phyloP scores from a whole-genome alignment of 2,888 invertebrate species.

The Cheilosia impressa region DNA sequence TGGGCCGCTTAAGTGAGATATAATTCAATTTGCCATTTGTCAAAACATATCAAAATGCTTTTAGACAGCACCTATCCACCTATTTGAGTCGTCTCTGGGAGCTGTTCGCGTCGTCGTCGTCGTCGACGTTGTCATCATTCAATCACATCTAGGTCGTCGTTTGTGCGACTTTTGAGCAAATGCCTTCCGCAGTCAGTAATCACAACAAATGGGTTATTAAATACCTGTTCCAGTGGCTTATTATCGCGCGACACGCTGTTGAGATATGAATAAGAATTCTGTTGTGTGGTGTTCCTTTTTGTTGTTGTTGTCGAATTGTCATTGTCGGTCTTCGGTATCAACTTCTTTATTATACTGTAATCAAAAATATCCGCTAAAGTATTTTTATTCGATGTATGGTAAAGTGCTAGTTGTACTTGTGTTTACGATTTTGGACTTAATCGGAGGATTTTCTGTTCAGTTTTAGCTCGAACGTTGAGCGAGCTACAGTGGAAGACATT shows the following conservation, averaged over 20 bases:
- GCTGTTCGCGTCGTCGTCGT: slow-evolving; percentile 13
- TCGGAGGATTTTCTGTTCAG: slow-evolving; percentile 39
- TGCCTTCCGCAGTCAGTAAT: slow-evolving; percentile 54
- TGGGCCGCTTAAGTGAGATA: slow-evolving; percentile 45
- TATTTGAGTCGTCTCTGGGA: slow-evolving; percentile 8
- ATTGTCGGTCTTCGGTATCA: slow-evolving; percentile 39
- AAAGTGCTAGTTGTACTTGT: slow-evolving; percentile 10
- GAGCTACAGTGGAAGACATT: slow-evolving; percentile 16
- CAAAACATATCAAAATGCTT: slow-evolving; percentile 68
- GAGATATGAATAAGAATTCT: slow-evolving; percentile 42
- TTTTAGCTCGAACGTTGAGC: slow-evolving; percentile 40
- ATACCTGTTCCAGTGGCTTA: slow-evolving; percentile 72
- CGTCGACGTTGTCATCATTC: neutral
- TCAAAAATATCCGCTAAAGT: slow-evolving; percentile 53
- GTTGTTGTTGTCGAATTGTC: slow-evolving; percentile 21
- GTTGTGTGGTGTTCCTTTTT: slow-evolving; percentile 11
- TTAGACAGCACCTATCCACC: slow-evolving; percentile 12
- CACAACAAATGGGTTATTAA: slow-evolving; percentile 66
- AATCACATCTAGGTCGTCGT: slow-evolving; percentile 62
- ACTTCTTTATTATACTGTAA: slow-evolving; percentile 66
- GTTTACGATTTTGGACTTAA: slow-evolving; percentile 30
- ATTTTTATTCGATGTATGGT: slow-evolving; percentile 16
- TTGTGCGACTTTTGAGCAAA: slow-evolving; percentile 38
- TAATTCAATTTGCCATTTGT: slow-evolving; percentile 58
- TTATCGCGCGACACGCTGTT: slow-evolving; percentile 40